Evolutionary conservation across 2,113 vertebrate species (phyloP).

Genomic region (Datnioides undecimradiatus): DNA sequence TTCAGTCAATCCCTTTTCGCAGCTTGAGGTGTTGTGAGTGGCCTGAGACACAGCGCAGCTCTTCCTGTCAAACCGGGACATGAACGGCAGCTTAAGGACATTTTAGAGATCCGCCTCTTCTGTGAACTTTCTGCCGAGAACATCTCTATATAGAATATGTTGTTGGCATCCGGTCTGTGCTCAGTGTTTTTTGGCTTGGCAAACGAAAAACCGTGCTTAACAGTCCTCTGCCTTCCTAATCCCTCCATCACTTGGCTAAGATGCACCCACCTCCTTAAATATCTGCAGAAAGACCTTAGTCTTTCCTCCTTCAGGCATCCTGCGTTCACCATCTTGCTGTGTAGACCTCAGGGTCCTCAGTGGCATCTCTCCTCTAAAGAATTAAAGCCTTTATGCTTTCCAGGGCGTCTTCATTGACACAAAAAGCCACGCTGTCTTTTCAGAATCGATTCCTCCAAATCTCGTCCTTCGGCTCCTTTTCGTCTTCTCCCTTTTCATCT

Average conservation of each 20-base stretch:
- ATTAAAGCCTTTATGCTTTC: neutral
- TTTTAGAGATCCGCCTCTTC: constrained; percentile 22
- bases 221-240: constrained; percentile 49
- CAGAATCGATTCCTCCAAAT: constrained; percentile 12
- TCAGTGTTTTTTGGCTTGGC: constrained; percentile 38
- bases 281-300: constrained; percentile 22
- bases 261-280: constrained; percentile 31
- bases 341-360: constrained; percentile 1
- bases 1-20: neutral
- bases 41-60: constrained; percentile 1
- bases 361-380: constrained; percentile 1
- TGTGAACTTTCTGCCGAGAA: constrained; percentile 31
- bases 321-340: constrained; percentile 11
- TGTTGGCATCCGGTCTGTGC: constrained; percentile 23
- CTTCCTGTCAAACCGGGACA: constrained; percentile 24
- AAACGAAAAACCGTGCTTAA: constrained; percentile 3
- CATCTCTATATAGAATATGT: constrained; percentile 41
- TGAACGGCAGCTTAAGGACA: constrained; percentile 1
- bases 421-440: neutral
- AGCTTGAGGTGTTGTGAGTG: neutral
- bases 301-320: constrained; percentile 19
- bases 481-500: neutral
- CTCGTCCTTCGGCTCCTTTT: neutral
- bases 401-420: neutral
- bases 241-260: constrained; percentile 35